These are phyloP conservation scores for Globicephala melas DNA, from an alignment of 2,113 vertebrate genomes.

Conservation along the genomic window DNA sequence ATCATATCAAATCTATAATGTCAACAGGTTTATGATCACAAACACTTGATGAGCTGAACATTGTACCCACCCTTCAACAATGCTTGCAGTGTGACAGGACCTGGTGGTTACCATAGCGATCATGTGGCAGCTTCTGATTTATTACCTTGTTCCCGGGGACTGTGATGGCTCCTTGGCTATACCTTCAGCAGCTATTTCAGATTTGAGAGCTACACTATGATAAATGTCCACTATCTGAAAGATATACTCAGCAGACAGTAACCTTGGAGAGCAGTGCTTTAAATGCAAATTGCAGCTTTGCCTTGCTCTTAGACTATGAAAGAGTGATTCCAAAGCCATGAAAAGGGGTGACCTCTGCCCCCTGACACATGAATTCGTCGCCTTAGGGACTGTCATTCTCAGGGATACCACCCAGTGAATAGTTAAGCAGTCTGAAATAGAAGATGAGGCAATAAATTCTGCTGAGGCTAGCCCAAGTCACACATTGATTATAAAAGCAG, in stretches of 20 bases:
- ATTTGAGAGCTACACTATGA: conserved; percentile 80
- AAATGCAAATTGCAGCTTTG: conserved; percentile 83
- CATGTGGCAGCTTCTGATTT: conserved; percentile 81
- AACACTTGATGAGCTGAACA: conserved; percentile 84
- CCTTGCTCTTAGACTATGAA: conserved; percentile 82
- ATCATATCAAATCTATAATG: conserved; percentile 79
- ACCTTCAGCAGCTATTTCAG: conserved; percentile 80
- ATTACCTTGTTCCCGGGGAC: conserved; percentile 77
- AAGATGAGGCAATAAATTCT: conserved; percentile 82
- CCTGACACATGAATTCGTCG: conserved; percentile 77
- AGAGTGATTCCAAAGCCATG: conserved; percentile 78
- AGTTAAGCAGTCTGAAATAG: conserved; percentile 79
- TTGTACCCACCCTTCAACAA: conserved; percentile 79
- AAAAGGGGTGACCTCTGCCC: conserved; percentile 82
- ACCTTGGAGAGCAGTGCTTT: conserved; percentile 76
- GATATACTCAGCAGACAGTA: conserved; percentile 74
- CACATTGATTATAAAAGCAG: conserved; percentile 79
- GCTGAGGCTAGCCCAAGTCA: conserved; percentile 73
- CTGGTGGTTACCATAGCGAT: conserved; percentile 88
- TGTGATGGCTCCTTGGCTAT: conserved; percentile 78
- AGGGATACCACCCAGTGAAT: conserved; percentile 73
- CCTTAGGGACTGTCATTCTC: conserved; percentile 77
- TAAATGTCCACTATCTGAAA: conserved; percentile 81
- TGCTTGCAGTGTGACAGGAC: conserved; percentile 72
- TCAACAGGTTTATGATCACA: conserved; percentile 86